Evolutionary conservation across 1,140 invertebrate species (phyloP).

Genomic region (Propsilocerus akamusi): DNA sequence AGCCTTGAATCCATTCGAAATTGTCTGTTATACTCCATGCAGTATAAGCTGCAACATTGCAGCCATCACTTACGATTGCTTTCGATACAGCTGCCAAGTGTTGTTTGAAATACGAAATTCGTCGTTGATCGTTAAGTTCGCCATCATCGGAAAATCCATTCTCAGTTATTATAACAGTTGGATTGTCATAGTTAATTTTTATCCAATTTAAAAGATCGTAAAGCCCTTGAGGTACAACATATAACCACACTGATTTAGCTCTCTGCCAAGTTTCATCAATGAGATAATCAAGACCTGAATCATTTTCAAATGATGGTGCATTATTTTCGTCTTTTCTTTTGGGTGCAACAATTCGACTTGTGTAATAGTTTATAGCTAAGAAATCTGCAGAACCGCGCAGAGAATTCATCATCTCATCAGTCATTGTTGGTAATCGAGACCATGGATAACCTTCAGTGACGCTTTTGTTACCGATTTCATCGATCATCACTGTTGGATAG

Average conservation of each 20-base stretch:
- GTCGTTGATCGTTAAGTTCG: slow-evolving; percentile 23
- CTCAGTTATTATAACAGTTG: slow-evolving; percentile 40
- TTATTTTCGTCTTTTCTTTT: slow-evolving; percentile 17
- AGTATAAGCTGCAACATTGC: slow-evolving; percentile 30
- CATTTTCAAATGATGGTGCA: slow-evolving; percentile 25
- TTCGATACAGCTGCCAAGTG: slow-evolving; percentile 25
- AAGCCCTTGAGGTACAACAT: slow-evolving; percentile 36
- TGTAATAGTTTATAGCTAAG: slow-evolving; percentile 30
- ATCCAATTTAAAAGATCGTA: slow-evolving; percentile 36
- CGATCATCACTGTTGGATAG: slow-evolving; percentile 38
- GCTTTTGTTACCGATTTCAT: slow-evolving; percentile 31
- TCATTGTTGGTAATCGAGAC: slow-evolving; percentile 31
- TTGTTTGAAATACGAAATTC: slow-evolving; percentile 33
- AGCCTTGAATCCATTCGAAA: slow-evolving; percentile 36
- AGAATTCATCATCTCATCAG: not conserved
- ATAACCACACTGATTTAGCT: slow-evolving; percentile 2
- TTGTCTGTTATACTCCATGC: slow-evolving; percentile 45
- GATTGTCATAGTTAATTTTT: slow-evolving; percentile 33
- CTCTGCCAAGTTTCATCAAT: not conserved
- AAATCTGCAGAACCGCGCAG: slow-evolving; percentile 28
- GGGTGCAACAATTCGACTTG: slow-evolving; percentile 20
- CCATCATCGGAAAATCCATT: slow-evolving; percentile 34
- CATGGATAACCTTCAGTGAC: slow-evolving; percentile 25
- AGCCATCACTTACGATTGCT: slow-evolving; percentile 16
- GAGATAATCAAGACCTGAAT: slow-evolving; percentile 10